Base-by-base conservation (phyloP, 2,797 vertebrate genomes). In the Meda fulgida region DNA sequence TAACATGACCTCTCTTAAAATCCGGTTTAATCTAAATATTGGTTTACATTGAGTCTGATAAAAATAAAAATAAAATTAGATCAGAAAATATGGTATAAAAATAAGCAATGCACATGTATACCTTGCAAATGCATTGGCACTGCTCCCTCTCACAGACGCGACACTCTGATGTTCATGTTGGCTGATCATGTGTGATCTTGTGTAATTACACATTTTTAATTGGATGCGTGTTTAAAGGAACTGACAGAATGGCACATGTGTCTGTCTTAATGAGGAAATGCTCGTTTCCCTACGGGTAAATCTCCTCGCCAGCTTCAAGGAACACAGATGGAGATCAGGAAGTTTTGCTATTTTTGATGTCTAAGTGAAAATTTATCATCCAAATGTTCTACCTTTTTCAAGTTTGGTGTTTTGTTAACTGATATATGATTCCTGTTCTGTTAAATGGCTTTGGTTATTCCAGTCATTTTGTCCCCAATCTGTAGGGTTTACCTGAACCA, bases 311-410 rank as follows among this genome's bases (percentile, higher is more conserved):
- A 84, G 63, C 73, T 69, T 23, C 72, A 60, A 66, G 60, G 40
- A 70, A 76, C 40, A 77, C 84, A 88, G 81, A 84, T 85, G 79
- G 78, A 73, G 65, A 72, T 51, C 40, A n/a, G 7, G 51, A 76
- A 76, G 72, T 55, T 55, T 36, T 14, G 23, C 40, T 31, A 60
- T 67, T 72, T 73, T 82, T 71, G 31, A 85, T 31, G 21, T 78
- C 26, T 21, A 63, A 78, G 40, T 71, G 23, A 81, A 75, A 53
- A 51, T 40, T 0, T 79, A 58, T 16, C n/a, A 80, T 77, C 78
- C 26, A 51, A 23, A 31, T 13, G 31, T 77, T 11, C 29, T 19
- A 31, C 7, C 19, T 55, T 51, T 67, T 34, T 7, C 14, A 72
- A 71, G n/a, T 46, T 29, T 7, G 16, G 3, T 43, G 69, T 46